These are phyloP conservation scores for Trachelus troglodyta DNA, from an alignment of 2,888 invertebrate genomes.

Conservation along the genomic window DNA sequence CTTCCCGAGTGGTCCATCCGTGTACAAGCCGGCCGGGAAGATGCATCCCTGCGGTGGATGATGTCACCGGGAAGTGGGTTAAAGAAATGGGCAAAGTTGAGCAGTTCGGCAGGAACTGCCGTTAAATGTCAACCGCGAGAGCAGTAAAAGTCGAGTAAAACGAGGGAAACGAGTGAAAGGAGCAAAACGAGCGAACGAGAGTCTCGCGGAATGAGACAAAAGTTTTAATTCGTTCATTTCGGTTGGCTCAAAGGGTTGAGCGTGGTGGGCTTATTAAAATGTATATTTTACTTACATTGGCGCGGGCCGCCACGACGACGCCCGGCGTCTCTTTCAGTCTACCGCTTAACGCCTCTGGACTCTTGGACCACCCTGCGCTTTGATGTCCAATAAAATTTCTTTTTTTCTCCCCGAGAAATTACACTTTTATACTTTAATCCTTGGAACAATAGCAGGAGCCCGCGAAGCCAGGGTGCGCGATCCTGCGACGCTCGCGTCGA, in stretches of 20 bases:
- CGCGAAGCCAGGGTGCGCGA: conserved; percentile 6
- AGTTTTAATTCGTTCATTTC: conserved; percentile 66
- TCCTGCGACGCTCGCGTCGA: not conserved
- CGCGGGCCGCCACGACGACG: not conserved
- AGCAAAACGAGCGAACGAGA: conserved; percentile 7
- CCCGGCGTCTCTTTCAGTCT: not conserved
- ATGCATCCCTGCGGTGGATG: not conserved
- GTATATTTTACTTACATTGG: conserved; percentile 49
- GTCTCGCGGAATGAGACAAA: conserved; percentile 53
- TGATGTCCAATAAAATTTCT: conserved; percentile 21
- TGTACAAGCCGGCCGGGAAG: not conserved
- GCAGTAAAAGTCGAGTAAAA: conserved; percentile 43
- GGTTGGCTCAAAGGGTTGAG: conserved; percentile 60
- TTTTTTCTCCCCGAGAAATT: conserved; percentile 48
- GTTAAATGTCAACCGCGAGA: conserved; percentile 64
- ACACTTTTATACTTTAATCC: conserved; percentile 60
- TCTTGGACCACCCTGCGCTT: not conserved
- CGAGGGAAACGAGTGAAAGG: conserved; percentile 16
- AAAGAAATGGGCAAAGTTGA: conserved; percentile 57
- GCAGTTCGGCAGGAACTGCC: conserved; percentile 54
- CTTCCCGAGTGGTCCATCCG: not conserved
- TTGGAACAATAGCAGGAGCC: conserved; percentile 52
- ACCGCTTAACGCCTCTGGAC: not conserved
- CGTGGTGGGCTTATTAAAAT: conserved; percentile 64
- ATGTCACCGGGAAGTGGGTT: not conserved